Evolutionary conservation across 30 jellyfish, hydroid and myxozoan species (phyloP).

Genomic region (Phacellophora camtschatica): DNA sequence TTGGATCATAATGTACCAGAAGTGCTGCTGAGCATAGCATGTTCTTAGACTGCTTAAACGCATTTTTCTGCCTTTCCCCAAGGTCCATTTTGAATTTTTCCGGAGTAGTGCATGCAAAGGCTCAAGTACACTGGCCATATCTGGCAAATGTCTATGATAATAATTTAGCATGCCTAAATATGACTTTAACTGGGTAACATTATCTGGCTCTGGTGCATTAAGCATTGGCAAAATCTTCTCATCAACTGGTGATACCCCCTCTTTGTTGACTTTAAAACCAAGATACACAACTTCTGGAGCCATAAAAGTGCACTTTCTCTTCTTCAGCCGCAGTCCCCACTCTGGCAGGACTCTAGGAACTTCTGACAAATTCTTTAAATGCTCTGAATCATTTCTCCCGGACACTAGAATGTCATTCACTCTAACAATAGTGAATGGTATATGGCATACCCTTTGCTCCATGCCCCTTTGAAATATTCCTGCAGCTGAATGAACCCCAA

Average conservation of each 20-base stretch:
- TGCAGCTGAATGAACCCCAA: constrained; percentile 68
- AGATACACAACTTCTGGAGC: constrained; percentile 24
- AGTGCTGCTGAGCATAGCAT: constrained; percentile 15
- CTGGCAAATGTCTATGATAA: constrained; percentile 21
- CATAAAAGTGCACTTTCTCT: constrained; percentile 57
- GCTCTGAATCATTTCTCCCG: constrained; percentile 21
- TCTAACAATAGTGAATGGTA: constrained; percentile 22
- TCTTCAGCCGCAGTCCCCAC: constrained; percentile 20
- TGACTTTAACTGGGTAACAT: constrained; percentile 57
- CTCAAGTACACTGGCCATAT: constrained; percentile 19
- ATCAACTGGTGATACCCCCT: constrained; percentile 52
- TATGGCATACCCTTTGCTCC: constrained; percentile 47
- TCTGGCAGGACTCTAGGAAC: constrained; percentile 13
- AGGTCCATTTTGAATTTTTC: constrained; percentile 38
- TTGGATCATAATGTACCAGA: constrained; percentile 58
- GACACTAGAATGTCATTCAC: constrained; percentile 38
- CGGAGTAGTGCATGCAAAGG: constrained; percentile 44
- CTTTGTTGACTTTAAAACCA: constrained; percentile 11
- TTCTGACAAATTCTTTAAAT: background rate
- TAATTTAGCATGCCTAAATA: constrained; percentile 56
- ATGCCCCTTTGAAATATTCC: constrained; percentile 65
- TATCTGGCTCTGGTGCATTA: constrained; percentile 47
- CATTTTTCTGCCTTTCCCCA: constrained; percentile 29
- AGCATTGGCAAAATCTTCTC: constrained; percentile 28
- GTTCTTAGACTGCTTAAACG: constrained; percentile 20